These are phyloP conservation scores for Baccha elongata DNA, from an alignment of 2,888 invertebrate genomes.

Conservation along the genomic window DNA sequence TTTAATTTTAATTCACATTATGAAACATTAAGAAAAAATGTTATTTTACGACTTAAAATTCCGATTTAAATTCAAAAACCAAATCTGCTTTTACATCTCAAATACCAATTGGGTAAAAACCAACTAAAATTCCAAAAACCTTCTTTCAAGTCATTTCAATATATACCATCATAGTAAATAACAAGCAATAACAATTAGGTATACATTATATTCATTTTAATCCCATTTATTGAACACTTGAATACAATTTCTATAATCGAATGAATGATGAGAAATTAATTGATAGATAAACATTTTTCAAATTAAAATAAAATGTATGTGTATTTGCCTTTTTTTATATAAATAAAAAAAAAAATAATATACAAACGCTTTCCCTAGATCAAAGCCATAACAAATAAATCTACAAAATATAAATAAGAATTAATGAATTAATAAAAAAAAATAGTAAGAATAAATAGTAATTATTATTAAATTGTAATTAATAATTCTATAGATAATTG, in stretches of 20 bases:
- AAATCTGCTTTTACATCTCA: too few relatives aligned
- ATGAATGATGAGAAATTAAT: neutral
- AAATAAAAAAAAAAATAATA: slow-evolving; percentile 21
- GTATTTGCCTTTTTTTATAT: slow-evolving; percentile 52
- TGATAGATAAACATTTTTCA: neutral
- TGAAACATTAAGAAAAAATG: too few relatives aligned
- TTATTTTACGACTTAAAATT: too few relatives aligned
- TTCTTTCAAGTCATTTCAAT: too few relatives aligned
- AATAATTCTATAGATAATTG: slow-evolving; percentile 66
- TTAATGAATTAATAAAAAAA: slow-evolving; percentile 18
- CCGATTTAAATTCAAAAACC: too few relatives aligned
- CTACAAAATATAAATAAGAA: slow-evolving; percentile 37
- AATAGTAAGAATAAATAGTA: slow-evolving; percentile 7
- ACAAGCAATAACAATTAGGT: too few relatives aligned
- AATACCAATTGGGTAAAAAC: too few relatives aligned
- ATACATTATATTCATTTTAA: neutral
- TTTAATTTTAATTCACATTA: too few relatives aligned
- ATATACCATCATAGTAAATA: too few relatives aligned
- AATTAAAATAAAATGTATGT: slow-evolving; percentile 21
- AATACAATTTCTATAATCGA: neutral
- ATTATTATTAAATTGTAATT: slow-evolving; percentile 53
- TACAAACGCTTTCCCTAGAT: slow-evolving; percentile 61
- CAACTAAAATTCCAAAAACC: too few relatives aligned
- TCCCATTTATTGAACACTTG: neutral
- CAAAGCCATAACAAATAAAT: slow-evolving; percentile 13